Conservation (phyloP, 2,888 invertebrate genomes). For the Polydrusus tereticollis region DNA sequence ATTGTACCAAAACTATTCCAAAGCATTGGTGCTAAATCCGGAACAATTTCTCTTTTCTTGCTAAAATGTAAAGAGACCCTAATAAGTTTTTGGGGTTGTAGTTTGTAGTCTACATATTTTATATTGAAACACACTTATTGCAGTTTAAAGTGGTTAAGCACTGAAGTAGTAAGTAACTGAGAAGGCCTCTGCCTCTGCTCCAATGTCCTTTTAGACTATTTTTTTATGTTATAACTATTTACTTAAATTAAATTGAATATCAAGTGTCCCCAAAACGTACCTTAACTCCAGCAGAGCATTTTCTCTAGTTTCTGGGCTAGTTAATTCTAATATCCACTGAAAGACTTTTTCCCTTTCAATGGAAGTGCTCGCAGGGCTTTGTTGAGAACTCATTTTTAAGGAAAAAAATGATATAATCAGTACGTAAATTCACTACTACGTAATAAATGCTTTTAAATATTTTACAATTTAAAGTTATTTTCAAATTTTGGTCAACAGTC, state of each 20-base stretch:
- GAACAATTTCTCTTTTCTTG: conserved; percentile 89
- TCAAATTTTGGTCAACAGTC: neutral
- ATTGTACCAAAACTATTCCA: conserved; percentile 99
- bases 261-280: too few species aligned
- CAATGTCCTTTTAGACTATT: too few species aligned
- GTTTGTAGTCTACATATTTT: too few species aligned
- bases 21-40: conserved; percentile 97
- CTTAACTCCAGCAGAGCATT: conserved; percentile 96
- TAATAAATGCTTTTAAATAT: neutral
- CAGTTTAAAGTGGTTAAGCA: too few species aligned
- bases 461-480: neutral
- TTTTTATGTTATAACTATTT: too few species aligned
- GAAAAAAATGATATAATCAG: neutral
- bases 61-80: conserved; percentile 68
- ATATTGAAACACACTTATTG: too few species aligned
- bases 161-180: too few species aligned
- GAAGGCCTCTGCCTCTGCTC: too few species aligned
- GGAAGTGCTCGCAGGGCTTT: conserved; percentile 80
- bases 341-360: conserved; percentile 92
- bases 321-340: conserved; percentile 92
- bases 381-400: conserved; percentile 78
- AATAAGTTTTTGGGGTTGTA: too few species aligned
- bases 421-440: neutral
- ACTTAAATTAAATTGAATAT: too few species aligned
- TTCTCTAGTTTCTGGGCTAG: conserved; percentile 94